Evolutionary conservation across 2,888 invertebrate genomes (phyloP).

Genomic region (Pterobdella sp.): DNA sequence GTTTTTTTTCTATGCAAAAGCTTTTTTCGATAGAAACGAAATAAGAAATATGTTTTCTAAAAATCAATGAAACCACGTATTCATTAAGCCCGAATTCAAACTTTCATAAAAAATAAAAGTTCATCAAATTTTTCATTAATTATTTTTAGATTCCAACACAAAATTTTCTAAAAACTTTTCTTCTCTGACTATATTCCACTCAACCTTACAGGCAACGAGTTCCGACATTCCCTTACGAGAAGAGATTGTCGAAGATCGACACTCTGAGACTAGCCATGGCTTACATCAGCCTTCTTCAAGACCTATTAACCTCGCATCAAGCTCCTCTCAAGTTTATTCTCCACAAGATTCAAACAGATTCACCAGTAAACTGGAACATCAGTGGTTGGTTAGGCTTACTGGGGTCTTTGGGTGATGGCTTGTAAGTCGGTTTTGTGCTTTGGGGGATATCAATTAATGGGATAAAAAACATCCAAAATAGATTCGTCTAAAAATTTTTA

Average conservation of each 20-base stretch:
- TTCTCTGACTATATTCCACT: background rate
- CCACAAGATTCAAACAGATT: slow-evolving; percentile 44
- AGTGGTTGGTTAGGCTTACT: slow-evolving; percentile 62
- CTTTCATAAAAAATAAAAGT: background rate
- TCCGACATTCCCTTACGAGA: slow-evolving; percentile 98
- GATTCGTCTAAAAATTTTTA: background rate
- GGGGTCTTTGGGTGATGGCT: background rate
- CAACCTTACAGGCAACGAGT: slow-evolving; percentile 69
- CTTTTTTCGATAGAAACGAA: no score
- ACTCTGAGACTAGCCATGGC: slow-evolving; percentile 83
- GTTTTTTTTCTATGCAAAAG: no score
- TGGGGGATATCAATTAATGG: background rate
- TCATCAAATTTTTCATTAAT: background rate
- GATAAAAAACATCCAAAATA: background rate
- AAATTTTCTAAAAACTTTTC: background rate
- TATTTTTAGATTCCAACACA: background rate
- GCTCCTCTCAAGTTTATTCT: slow-evolving; percentile 89
- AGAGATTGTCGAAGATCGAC: slow-evolving; percentile 94
- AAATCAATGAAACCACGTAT: background rate
- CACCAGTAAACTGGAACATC: slow-evolving; percentile 79
- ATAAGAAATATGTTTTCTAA: no score
- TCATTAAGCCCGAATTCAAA: background rate
- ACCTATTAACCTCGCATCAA: slow-evolving; percentile 66
- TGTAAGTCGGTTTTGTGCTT: background rate
- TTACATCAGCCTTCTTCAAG: slow-evolving; percentile 63